Conservation (phyloP, 2,113 vertebrate genomes). For the Silurus glanis region DNA sequence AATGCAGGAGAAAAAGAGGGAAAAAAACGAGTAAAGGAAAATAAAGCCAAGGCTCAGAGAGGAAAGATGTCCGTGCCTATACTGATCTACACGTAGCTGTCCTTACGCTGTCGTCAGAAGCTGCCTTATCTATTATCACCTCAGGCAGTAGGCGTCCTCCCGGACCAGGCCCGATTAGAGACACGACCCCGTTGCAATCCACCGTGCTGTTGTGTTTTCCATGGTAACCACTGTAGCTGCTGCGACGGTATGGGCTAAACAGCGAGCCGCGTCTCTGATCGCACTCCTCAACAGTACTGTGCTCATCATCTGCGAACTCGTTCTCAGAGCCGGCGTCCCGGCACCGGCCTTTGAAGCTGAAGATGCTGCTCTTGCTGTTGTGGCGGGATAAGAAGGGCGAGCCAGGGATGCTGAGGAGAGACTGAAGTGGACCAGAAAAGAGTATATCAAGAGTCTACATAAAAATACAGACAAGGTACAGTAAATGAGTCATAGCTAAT, state of each 20-base stretch:
- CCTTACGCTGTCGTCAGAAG: constrained; percentile 85
- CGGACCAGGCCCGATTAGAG: constrained; percentile 90
- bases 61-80: constrained; percentile 77
- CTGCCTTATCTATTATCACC: constrained; percentile 95
- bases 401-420: constrained; percentile 94
- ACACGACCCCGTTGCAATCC: constrained; percentile 98
- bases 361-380: constrained; percentile 99
- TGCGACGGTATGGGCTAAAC: constrained; percentile 90
- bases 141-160: constrained; percentile 96
- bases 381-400: constrained; percentile 95
- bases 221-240: constrained; percentile 94
- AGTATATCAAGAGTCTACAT: too few relatives aligned
- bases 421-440: constrained; percentile 69
- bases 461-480: too few relatives aligned
- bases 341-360: constrained; percentile 90
- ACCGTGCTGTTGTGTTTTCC: constrained; percentile 97
- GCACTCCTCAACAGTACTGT: constrained; percentile 95
- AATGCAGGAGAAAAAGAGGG: constrained; percentile 58
- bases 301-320: constrained; percentile 96
- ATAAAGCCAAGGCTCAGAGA: constrained; percentile 32
- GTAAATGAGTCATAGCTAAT: too few relatives aligned
- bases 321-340: constrained; percentile 93
- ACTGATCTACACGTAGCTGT: constrained; percentile 75
- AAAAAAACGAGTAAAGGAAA: constrained; percentile 46
- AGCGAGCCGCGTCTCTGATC: constrained; percentile 91